These are phyloP conservation scores for Habropoda laboriosa DNA, from an alignment of 1,140 invertebrate species.

Conservation along the genomic window DNA sequence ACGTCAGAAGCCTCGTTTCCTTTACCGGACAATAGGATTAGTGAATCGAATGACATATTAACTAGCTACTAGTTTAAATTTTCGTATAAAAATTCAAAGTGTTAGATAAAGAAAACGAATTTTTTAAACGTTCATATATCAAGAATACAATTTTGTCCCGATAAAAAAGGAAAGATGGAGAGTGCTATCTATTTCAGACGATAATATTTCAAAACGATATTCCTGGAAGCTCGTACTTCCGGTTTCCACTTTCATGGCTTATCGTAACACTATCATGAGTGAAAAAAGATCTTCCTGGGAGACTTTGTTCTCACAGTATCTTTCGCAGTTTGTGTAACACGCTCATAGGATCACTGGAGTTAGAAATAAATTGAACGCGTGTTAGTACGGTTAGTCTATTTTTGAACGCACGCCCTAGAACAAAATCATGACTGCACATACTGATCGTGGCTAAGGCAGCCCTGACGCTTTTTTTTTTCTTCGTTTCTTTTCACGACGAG, in stretches of 20 bases:
- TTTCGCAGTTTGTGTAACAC: not conserved
- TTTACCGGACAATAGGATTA: no score
- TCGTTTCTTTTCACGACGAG: not conserved
- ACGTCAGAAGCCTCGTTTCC: no score
- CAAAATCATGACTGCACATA: slow-evolving; percentile 57
- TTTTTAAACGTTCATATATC: not conserved
- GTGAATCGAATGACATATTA: no score
- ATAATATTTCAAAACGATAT: not conserved
- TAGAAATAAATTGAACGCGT: slow-evolving; percentile 54
- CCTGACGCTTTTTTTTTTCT: not conserved
- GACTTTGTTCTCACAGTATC: not conserved
- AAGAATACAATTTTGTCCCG: not conserved
- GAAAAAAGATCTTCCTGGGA: not conserved
- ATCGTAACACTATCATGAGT: not conserved
- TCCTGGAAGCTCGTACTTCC: not conserved
- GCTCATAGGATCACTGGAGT: not conserved
- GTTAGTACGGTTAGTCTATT: slow-evolving; percentile 48
- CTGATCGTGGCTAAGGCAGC: slow-evolving; percentile 49
- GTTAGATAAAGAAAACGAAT: no score
- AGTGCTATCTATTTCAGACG: not conserved
- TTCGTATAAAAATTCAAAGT: no score
- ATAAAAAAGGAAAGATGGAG: not conserved
- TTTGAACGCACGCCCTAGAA: slow-evolving; percentile 48
- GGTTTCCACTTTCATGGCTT: not conserved
- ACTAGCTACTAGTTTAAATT: no score